Evolutionary conservation across 1,140 invertebrate genomes (phyloP), one percentile per base, ranked within the genome.

Genomic region (Drosophila neocordata): DNA sequence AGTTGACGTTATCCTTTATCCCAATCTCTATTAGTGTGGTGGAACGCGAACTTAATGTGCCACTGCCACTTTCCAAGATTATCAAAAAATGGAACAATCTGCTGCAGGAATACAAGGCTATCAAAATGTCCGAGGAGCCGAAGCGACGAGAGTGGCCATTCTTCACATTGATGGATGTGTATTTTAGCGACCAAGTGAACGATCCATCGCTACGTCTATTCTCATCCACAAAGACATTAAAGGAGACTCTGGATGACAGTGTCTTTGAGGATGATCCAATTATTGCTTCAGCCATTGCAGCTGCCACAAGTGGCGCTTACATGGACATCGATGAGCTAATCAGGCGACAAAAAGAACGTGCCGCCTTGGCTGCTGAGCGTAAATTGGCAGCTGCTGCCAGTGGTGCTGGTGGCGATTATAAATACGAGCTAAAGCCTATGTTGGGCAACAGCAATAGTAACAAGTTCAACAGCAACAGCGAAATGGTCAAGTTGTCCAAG

Each of bases 71-170:
- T 51, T 92, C 91, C n/a, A 92, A 92, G 74, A 92, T 92, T 63
- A 92, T 92, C 65, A 92, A 92, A 73, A 92, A 92, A 77, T 92
- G 91, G 91, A 92, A 92, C 73, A 92, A 92, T 80, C 75, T 92
- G 53, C 73, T 92, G 65, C 91, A 92, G 77, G 91, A 92, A 74
- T 92, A 92, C 79, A 92, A 92, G 77, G 91, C 91, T 13, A 92
- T 92, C 60, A 92, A 92, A 75, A 89, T 92, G 81, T 91, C 91
- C 59, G 91, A 92, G 72, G 91, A 92, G 77, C 91, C 91, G 1
- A 92, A 92, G 79, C 73, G 91, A 0, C 90, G 91, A n/a, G 91
- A 92, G 55, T 92, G 91, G 91, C 91, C 91, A 5, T 92, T 92
- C 61, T 92, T 92, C 71, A 92, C 87, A 24, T 66, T 92, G 44